Percentiles rank a stretch among this genome's conserved stretches.
These are phyloP conservation scores for Pseudochaenichthys georgianus DNA, from an alignment of 2,797 vertebrate genomes.

Conservation along the genomic window DNA sequence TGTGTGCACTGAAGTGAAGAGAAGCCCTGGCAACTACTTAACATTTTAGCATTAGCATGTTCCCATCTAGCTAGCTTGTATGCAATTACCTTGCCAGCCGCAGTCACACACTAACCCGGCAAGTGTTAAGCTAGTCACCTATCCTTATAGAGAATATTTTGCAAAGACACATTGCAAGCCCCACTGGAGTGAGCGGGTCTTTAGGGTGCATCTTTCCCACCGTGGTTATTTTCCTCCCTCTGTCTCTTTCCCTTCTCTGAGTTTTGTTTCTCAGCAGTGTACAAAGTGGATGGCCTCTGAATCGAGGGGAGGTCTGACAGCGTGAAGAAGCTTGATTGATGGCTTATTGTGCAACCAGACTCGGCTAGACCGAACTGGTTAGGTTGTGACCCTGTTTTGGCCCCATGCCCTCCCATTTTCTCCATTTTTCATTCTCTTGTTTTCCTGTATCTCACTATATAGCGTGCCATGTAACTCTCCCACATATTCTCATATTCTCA, in stretches of 20 bases:
- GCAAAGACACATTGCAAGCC: constrained; percentile 3
- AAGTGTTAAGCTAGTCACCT: background rate
- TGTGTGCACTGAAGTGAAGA: too few species aligned
- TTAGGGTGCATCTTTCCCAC: constrained; percentile 48
- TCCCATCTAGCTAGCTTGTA: background rate
- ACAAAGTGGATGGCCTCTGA: constrained; percentile 77
- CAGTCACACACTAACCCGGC: background rate
- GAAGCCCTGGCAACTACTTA: too few species aligned
- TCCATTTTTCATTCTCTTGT: constrained; percentile 30
- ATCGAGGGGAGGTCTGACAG: constrained; percentile 78
- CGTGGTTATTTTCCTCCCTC: constrained; percentile 21
- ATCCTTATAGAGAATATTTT: constrained; percentile 1
- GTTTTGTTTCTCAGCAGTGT: constrained; percentile 71
- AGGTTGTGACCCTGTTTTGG: constrained; percentile 82
- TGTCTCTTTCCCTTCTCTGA: constrained; percentile 48
- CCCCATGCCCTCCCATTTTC: constrained; percentile 66
- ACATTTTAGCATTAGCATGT: background rate
- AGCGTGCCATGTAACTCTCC: constrained; percentile 8
- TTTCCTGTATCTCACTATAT: constrained; percentile 23
- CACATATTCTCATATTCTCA: constrained; percentile 1
- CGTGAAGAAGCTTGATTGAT: constrained; percentile 84
- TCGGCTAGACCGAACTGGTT: constrained; percentile 84
- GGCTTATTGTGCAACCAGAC: constrained; percentile 85
- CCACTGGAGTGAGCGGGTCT: background rate
- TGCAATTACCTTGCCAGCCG: background rate